phyloP scores from a whole-genome alignment of 53 echinoderm and acorn worm species.

The Glandiceps talaboti region DNA sequence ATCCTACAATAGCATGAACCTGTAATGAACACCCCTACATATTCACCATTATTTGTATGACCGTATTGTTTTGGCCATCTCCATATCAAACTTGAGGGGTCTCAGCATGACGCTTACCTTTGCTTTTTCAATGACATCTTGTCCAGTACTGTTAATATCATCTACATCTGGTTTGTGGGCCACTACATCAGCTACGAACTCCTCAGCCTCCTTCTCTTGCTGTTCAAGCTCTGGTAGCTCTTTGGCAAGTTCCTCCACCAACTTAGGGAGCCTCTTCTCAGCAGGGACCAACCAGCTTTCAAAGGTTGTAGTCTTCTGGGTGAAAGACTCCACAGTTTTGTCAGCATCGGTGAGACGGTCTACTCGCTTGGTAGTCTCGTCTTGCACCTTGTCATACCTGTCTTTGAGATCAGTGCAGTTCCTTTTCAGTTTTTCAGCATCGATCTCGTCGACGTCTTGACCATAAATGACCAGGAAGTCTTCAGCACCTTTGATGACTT shows the following conservation, averaged over 20 bases:
- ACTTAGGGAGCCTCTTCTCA: conserved; percentile 19
- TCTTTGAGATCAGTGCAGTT: conserved; percentile 36
- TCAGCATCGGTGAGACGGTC: conserved; percentile 55
- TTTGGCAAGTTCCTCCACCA: conserved; percentile 50
- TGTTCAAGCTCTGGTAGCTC: conserved; percentile 48
- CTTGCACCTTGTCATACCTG: conserved; percentile 44
- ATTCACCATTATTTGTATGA: no score
- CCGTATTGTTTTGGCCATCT: no score
- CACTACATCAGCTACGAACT: conserved; percentile 76
- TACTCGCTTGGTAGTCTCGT: conserved; percentile 47
- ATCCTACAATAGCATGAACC: no score
- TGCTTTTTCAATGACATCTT: conserved; percentile 61
- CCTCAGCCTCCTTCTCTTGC: conserved; percentile 56
- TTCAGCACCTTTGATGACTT: conserved; percentile 45
- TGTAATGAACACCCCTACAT: no score
- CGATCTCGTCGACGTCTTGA: conserved; percentile 41
- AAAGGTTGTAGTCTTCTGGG: conserved; percentile 48
- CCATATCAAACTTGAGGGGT: no score
- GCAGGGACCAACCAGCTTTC: conserved; percentile 50
- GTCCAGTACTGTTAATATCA: conserved; percentile 94
- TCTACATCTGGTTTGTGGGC: conserved; percentile 92
- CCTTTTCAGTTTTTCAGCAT: conserved; percentile 55
- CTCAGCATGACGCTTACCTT: conserved; percentile 55
- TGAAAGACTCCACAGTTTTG: conserved; percentile 71
- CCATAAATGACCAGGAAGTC: conserved; percentile 58